Evolutionary conservation across 2,888 invertebrate species (phyloP).

Genomic region (Epirrita christyi): DNA sequence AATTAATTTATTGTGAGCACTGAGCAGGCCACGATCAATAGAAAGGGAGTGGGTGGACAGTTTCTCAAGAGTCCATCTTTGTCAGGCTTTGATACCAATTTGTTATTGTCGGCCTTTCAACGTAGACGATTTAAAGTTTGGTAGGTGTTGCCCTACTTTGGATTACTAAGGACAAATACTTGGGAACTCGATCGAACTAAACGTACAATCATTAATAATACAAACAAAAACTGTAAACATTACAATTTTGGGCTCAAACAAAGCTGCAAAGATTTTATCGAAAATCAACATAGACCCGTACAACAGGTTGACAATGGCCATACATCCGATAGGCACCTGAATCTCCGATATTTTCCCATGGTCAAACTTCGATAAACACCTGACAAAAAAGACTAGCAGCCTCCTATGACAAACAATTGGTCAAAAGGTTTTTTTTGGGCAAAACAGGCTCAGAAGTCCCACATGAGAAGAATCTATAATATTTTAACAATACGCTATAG

Average conservation of each 20-base stretch:
- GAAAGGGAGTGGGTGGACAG: slow-evolving; percentile 82
- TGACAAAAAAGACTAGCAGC: slow-evolving; percentile 74
- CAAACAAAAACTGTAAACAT: slow-evolving; percentile 35
- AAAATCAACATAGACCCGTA: slow-evolving; percentile 46
- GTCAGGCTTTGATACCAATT: slow-evolving; percentile 83
- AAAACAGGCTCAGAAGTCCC: slow-evolving; percentile 72
- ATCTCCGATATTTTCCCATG: slow-evolving; percentile 82
- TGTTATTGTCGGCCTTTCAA: slow-evolving; percentile 82
- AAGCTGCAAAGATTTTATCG: slow-evolving; percentile 65
- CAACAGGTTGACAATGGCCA: slow-evolving; percentile 75
- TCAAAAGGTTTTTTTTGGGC: slow-evolving; percentile 77
- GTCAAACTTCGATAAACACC: slow-evolving; percentile 81
- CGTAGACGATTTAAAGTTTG: slow-evolving; percentile 79
- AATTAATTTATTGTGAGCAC: slow-evolving; percentile 81
- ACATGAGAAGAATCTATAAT: slow-evolving; percentile 76
- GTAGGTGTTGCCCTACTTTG: slow-evolving; percentile 69
- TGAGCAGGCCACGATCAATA: slow-evolving; percentile 78
- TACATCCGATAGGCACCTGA: slow-evolving; percentile 78
- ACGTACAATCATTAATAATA: slow-evolving; percentile 40
- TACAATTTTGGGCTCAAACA: slow-evolving; percentile 51
- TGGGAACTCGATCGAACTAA: slow-evolving; percentile 26
- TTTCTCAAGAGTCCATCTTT: slow-evolving; percentile 83
- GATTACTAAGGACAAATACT: slow-evolving; percentile 51
- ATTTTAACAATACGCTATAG: slow-evolving; percentile 71
- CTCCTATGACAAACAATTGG: slow-evolving; percentile 81